A percentile compares a stretch with the other conserved stretches of the same genome.
These are phyloP conservation scores for Apamea epomidion DNA, from an alignment of 2,888 invertebrate species.

Conservation along the genomic window DNA sequence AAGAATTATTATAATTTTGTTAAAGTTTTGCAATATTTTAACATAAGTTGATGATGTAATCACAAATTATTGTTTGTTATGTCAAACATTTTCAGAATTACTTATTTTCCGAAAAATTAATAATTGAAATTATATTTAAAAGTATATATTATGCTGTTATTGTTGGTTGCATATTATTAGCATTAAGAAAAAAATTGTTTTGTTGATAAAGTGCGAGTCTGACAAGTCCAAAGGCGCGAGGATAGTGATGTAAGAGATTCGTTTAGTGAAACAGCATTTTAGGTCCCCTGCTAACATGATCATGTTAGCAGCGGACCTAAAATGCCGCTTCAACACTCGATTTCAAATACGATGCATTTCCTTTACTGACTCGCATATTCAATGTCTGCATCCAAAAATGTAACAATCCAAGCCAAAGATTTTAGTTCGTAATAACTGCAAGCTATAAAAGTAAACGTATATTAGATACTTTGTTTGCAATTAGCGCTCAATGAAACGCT, in stretches of 20 bases:
- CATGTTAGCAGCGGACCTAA: not conserved
- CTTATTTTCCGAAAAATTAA: accelerated
- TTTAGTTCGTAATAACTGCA: constrained; percentile 25
- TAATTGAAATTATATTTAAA: not conserved
- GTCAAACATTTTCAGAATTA: not conserved
- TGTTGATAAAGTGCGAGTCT: not conserved
- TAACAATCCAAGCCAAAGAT: constrained; percentile 25
- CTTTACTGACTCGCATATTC: not conserved
- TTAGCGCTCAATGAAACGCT: constrained; percentile 69
- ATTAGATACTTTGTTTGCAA: constrained; percentile 57
- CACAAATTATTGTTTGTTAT: constrained; percentile 8
- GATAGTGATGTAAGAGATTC: not conserved
- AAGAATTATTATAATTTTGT: constrained; percentile 19
- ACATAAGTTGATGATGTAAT: constrained; percentile 21
- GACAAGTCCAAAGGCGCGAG: not conserved
- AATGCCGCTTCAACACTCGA: not conserved
- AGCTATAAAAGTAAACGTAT: constrained; percentile 29
- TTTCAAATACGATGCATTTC: not conserved
- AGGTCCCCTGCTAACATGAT: too few species aligned
- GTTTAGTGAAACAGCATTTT: not conserved
- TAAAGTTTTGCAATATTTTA: constrained; percentile 36
- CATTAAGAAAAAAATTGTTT: not conserved
- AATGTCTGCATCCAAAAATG: not conserved
- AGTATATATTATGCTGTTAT: constrained; percentile 13
- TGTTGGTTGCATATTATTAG: constrained; percentile 9